Base-by-base conservation (phyloP, 2,113 vertebrate genomes). In the Zapornia atra region DNA sequence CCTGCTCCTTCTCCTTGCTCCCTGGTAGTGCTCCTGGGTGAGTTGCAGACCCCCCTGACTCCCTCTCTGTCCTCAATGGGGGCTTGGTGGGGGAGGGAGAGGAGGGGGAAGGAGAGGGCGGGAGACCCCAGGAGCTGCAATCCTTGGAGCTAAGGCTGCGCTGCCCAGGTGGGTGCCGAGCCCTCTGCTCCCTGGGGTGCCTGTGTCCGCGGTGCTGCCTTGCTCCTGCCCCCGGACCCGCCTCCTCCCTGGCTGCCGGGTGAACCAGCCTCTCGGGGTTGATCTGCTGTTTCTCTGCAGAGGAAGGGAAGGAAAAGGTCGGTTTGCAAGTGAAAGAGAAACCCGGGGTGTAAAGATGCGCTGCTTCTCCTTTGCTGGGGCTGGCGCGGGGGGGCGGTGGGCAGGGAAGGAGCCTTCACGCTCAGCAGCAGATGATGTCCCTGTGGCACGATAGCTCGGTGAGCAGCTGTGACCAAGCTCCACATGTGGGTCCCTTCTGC, bases 211-310 rank as follows among this genome's bases (percentile, higher is more conserved):
- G 4, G 0, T 24, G 86, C 24, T 61, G 64, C 83, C 17, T 8
- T 33, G 46, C 89, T 82, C 36, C 94, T 91, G 83, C 63, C 86
- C 79, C 59, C 77, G 76, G 86, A 28, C 81, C 92, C 36, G 19
- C 94, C 80, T 86, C 69, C 90, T 87, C 34, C 95, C 96, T 94
- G 96, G 34, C 88, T 84, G 89, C 90, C 93, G 91, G 96, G 86
- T 86, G 90, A 86, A 34, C 64, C 89, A 71, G 63, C 95, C 88
- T 82, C 92, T 25, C 50, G 0, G 21, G 4, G n/a, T 36, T 95
- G 94, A 89, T 92, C 69, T 95, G 71, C 48, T 94, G 95, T 70
- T 97, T 93, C 95, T 93, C 94, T 34, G 81, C 56, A 38, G 88
- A 56, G 68, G 19, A 34, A 88, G n/a, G 75, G 20, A 19, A 64